Evolutionary conservation across 2,888 invertebrate species (phyloP), one percentile per base, ranked within the genome.

Genomic region (Ochropleura leucogaster): DNA sequence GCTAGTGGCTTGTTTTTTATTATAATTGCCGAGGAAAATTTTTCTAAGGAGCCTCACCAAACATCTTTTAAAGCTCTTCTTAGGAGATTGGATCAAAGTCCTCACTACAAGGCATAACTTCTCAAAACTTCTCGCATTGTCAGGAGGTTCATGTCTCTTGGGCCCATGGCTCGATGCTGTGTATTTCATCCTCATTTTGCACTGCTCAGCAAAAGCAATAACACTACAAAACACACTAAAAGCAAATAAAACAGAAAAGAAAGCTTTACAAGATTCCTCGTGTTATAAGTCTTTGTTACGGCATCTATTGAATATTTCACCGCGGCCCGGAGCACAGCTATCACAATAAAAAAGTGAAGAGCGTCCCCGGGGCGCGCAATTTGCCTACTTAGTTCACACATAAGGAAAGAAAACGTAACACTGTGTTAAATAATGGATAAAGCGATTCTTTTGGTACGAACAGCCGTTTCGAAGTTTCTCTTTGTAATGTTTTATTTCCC

Each of bases 351-450:
- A 82, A 83, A 77, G 72, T 76, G 74, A 73, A 64, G 62, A 73
- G 57, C 51, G 71, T 85, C 85, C 79, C 83, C 14, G 20, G 85
- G 79, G 83, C 57, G 14, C 65, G 72, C 81, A 83, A 85, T 85
- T 85, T 77, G 77, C 79, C 75, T 85, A 79, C 79, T 85, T 85
- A 85, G 83, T 70, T 77, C 73, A 49, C 83, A 77, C 77, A 77
- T 79, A 83, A 73, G 78, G 80, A 76, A 75, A 73, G 69, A 65
- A 75, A 82, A 74, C 65, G 69, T 63, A 53, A 73, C 59, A 42
- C 40, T 49, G 59, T 53, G 66, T 68, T 85, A 83, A 80, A 85
- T 85, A 85, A 85, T 80, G 73, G 73, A 85, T 75, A 44, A 44
- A 75, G 62, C 47, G 60, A 62, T 73, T 83, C 62, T 71, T 82